These are phyloP conservation scores for Pantherophis alleghaniensis DNA, from an alignment of 2,797 vertebrate genomes.

Conservation along the genomic window DNA sequence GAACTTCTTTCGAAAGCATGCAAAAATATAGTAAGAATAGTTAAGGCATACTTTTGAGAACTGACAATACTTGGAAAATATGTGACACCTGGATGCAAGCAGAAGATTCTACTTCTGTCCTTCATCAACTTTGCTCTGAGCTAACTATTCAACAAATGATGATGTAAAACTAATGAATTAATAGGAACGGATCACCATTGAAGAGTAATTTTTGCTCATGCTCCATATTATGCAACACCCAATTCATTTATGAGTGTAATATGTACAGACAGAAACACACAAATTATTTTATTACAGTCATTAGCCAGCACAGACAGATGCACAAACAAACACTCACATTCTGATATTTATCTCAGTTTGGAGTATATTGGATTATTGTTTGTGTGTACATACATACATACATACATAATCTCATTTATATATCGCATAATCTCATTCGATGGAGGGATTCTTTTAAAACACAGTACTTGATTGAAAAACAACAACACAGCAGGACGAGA, in stretches of 20 bases:
- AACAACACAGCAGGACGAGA: background rate
- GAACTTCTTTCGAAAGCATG: background rate
- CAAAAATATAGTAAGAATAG: background rate
- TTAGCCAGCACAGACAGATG: too few species aligned
- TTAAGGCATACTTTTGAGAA: background rate
- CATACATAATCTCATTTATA: too few species aligned
- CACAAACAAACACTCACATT: background rate
- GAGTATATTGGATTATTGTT: background rate
- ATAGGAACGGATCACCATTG: background rate
- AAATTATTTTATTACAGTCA: background rate
- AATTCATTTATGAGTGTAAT: background rate
- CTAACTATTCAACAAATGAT: background rate
- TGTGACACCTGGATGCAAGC: background rate
- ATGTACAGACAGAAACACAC: background rate
- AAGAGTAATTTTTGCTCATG: background rate
- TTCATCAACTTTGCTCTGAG: background rate
- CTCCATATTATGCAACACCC: background rate
- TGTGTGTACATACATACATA: background rate
- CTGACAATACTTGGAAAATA: background rate
- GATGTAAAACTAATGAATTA: background rate
- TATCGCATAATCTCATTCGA: constrained; percentile 1
- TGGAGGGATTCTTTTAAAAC: constrained; percentile 26
- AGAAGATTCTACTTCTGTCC: background rate
- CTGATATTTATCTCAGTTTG: background rate
- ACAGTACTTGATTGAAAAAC: background rate